Conservation (phyloP, 1,140 invertebrate genomes). For the Pomacea maculata region DNA sequence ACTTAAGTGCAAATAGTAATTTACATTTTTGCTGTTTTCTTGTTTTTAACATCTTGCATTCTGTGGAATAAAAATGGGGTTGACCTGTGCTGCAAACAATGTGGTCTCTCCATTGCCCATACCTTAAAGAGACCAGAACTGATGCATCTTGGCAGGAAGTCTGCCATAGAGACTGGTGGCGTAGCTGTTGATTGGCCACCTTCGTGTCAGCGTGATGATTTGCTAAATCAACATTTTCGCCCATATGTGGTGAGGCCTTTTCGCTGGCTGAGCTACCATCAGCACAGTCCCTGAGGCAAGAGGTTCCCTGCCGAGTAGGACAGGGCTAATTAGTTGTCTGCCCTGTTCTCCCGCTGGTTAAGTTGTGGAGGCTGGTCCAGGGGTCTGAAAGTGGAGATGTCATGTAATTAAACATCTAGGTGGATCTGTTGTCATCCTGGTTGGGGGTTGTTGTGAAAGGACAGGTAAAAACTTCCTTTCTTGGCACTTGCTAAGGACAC, state of each 20-base stretch:
- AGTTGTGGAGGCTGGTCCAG: background rate
- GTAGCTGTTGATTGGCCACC: slow-evolving; percentile 5
- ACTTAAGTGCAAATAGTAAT: no score
- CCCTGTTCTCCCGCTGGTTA: background rate
- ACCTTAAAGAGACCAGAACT: no score
- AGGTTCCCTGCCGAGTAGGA: background rate
- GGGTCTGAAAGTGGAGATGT: background rate
- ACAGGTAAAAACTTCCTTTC: slow-evolving; percentile 18
- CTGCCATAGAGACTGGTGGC: background rate
- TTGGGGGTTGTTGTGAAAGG: slow-evolving; percentile 1
- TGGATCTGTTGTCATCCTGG: slow-evolving; percentile 7
- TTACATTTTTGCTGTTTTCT: no score
- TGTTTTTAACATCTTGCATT: background rate
- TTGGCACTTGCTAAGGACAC: background rate
- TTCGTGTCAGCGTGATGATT: background rate
- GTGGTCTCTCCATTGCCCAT: no score
- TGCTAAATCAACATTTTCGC: slow-evolving; percentile 1
- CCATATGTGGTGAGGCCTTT: no score
- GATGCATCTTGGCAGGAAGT: slow-evolving; percentile 8
- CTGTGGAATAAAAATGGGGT: background rate
- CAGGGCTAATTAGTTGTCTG: slow-evolving; percentile 10
- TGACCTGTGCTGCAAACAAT: no score
- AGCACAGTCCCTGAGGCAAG: background rate
- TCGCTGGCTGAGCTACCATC: no score
- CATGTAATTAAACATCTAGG: slow-evolving; percentile 15